Evolutionary conservation across 2,113 vertebrate genomes (phyloP), one percentile per base, ranked within the genome.

Genomic region (Odontesthes bonariensis): DNA sequence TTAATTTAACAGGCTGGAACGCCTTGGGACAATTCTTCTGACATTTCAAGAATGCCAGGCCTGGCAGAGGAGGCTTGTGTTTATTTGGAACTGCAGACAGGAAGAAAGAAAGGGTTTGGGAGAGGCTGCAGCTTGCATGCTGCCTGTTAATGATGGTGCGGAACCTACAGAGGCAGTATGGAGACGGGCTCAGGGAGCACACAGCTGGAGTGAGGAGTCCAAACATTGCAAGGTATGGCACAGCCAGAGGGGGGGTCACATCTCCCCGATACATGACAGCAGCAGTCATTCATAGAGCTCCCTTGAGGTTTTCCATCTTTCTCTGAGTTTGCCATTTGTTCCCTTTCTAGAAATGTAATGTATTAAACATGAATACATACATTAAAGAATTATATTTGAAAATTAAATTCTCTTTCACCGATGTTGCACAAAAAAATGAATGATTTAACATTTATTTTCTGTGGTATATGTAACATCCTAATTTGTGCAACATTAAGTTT

Each of bases 11-110:
- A 19, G 80, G 74, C 81, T 16, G 13, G 61, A 73, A 77, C 77
- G 85, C 90, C 84, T 85, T 78, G 78, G 83, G 90, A 91, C 86
- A 82, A 89, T 87, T 89, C 73, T 46, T 79, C 69, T 91, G 91
- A 91, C 86, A 88, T 92, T 91, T 92, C 16, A 66, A 87, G 83
- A 91, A 86, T 84, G 83, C 79, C 83, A 84, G 69, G 51, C 40
- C 49, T 60, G 47, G 75, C 72, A 75, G 44, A 77, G 76, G 75
- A 85, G 74, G 61, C 77, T 69, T 64, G 17, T 77, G 54, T 79
- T 87, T 87, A 71, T 79, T 44, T 72, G 82, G 73, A 71, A 65
- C 33, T 49, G 65, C 38, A 17, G 75, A 76, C 46, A 79, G 67
- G 70, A 49, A 27, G 72, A 76, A 69, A 35, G 49, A 32, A 40